Evolutionary conservation across 2,888 invertebrate genomes (phyloP).

Genomic region (Yponomeuta evonymella): DNA sequence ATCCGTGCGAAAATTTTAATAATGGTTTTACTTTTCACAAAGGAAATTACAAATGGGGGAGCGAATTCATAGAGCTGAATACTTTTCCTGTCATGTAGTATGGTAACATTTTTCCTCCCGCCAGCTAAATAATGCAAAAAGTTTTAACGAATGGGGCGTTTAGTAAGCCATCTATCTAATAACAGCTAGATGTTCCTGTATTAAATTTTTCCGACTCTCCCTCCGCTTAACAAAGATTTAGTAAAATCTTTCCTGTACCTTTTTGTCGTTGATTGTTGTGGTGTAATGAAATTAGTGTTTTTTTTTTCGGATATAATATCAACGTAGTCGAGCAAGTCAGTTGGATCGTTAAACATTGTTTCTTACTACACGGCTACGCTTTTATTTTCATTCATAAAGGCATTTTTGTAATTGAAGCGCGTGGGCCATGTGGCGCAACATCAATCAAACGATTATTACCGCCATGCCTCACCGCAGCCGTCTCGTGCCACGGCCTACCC

Average conservation of each 20-base stretch:
- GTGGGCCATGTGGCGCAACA: conserved; percentile 17
- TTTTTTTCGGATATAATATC: neutral
- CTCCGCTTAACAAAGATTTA: conserved; percentile 9
- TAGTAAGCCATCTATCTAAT: conserved; percentile 32
- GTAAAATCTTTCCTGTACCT: neutral
- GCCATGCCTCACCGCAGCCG: conserved; percentile 6
- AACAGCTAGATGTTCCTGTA: conserved; percentile 30
- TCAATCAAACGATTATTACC: conserved; percentile 13
- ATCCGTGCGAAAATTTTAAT: neutral
- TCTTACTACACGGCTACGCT: conserved; percentile 22
- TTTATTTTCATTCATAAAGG: conserved; percentile 29
- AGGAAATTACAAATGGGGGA: neutral
- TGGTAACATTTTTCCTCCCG: conserved; percentile 33
- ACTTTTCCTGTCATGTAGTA: conserved; percentile 4
- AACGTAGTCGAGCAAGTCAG: neutral
- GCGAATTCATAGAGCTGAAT: neutral
- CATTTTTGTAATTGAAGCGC: conserved; percentile 37
- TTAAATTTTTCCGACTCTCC: conserved; percentile 19
- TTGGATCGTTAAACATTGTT: neutral
- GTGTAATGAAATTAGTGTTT: neutral
- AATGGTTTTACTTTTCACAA: conserved; percentile 1
- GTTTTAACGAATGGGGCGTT: conserved; percentile 44
- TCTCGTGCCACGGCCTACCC: conserved; percentile 4
- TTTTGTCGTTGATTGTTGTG: neutral
- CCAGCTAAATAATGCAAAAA: conserved; percentile 44